Percentiles rank a stretch among this genome's conserved stretches.
These are phyloP conservation scores for Plecturocebus donacophilus DNA, from an alignment of 2,113 vertebrate species.

Conservation along the genomic window DNA sequence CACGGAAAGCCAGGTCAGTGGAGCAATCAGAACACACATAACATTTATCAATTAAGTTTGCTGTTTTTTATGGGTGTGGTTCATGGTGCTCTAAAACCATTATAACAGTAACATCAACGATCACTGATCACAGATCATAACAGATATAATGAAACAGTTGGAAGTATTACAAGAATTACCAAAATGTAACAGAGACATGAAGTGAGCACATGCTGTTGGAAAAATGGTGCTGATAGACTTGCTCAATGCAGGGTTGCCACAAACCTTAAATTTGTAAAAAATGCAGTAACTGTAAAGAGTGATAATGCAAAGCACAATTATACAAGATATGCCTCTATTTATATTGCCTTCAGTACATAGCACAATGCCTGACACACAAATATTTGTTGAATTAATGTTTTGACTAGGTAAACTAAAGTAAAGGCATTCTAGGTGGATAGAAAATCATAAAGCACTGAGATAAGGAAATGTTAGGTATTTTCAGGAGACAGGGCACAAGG, in stretches of 20 bases:
- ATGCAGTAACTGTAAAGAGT: neutral
- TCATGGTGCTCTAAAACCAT: neutral
- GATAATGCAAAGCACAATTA: neutral
- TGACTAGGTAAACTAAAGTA: constrained; percentile 6
- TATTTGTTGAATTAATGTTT: constrained; percentile 28
- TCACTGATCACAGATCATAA: neutral
- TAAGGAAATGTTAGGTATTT: neutral
- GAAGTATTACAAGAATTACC: neutral
- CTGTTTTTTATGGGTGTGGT: neutral
- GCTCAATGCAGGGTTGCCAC: neutral
- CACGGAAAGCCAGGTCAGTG: neutral
- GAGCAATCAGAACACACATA: neutral
- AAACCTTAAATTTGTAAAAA: neutral
- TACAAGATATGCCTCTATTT: neutral
- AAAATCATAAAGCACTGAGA: neutral
- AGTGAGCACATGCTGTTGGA: neutral
- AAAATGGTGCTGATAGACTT: neutral
- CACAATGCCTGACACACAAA: neutral
- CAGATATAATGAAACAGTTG: neutral
- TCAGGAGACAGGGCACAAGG: neutral
- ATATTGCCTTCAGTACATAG: neutral
- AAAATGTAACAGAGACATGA: neutral
- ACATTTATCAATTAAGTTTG: neutral
- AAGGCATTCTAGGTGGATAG: neutral
- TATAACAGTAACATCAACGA: neutral